Evolutionary conservation across 2,888 invertebrate genomes (phyloP).

Genomic region (Cataglyphis livida): DNA sequence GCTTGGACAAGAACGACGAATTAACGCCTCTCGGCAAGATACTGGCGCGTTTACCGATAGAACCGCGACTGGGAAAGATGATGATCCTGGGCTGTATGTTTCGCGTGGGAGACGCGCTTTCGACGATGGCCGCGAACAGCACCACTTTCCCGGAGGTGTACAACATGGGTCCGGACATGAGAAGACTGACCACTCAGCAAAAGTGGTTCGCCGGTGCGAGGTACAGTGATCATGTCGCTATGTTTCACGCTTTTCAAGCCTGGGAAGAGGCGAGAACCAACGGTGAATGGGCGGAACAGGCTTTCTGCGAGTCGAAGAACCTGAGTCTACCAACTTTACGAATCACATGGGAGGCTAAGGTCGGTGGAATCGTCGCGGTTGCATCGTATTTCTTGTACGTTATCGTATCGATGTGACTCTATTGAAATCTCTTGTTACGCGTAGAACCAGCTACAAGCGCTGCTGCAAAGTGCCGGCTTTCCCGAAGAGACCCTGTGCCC

Average conservation of each 20-base stretch:
- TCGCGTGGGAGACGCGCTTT: conserved; percentile 95
- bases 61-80: conserved; percentile 98
- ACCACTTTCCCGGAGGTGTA: conserved; percentile 98
- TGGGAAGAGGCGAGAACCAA: conserved; percentile 90
- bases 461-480: conserved; percentile 92
- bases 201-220: conserved; percentile 94
- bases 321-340: conserved; percentile 95
- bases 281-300: conserved; percentile 91
- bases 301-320: conserved; percentile 97
- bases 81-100: conserved; percentile 97
- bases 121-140: conserved; percentile 97
- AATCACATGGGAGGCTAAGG: conserved; percentile 96
- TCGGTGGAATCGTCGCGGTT: conserved; percentile 66
- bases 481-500: conserved; percentile 94
- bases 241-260: conserved; percentile 96
- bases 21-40: conserved; percentile 97
- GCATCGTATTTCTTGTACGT: neutral
- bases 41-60: conserved; percentile 97
- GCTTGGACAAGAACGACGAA: conserved; percentile 94
- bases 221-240: conserved; percentile 97
- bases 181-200: conserved; percentile 94
- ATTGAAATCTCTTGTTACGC: neutral
- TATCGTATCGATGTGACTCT: neutral
- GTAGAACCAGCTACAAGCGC: conserved; percentile 89
- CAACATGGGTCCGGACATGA: conserved; percentile 91